Evolutionary conservation across 2,888 invertebrate species (phyloP), one percentile per base, ranked within the genome.

Genomic region (Nymphalis urticae): DNA sequence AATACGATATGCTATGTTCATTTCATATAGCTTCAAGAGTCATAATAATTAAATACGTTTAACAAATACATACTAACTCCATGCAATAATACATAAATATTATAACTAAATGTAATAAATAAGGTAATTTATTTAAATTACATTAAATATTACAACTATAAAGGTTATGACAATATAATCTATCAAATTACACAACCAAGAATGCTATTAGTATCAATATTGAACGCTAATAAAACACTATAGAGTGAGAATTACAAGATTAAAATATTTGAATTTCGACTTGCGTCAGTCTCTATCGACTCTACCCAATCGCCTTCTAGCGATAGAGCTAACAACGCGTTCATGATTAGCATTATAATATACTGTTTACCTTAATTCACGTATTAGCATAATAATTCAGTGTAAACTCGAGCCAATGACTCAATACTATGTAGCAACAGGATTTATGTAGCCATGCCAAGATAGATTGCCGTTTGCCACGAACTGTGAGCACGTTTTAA

Each of bases 401-500:
- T 60, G 66, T 66, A 67, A 67, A 24, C 58, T 48, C 62, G 16
- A 62, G 56, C 51, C 70, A 62, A 61, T 66, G 71, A 69, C 64
- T 70, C 72, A 68, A 70, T 68, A 61, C 58, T 60, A 69, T 66
- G 66, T 65, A 66, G 65, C 59, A 65, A 59, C 66, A 66, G 61
- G 62, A 65, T 66, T 69, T 70, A 69, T 67, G 70, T 67, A 69
- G 56, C 50, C 62, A 56, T 19, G 56, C 9, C 32, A 51, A 68
- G 71, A 73, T 72, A 73, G 72, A 75, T 77, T 75, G 75, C 74
- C 61, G 69, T 70, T 73, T 75, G 76, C 76, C 77, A 75, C 74
- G 73, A 73, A 72, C 69, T 68, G 68, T 67, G 70, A 75, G 76
- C 79, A 79, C 80, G 81, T 79, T 76, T 73, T 63, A 71, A 77